A percentile compares a stretch with the other conserved stretches of the same genome.
phyloP scores from a whole-genome alignment of 2,113 vertebrate species.

The Ascaphus truei region DNA sequence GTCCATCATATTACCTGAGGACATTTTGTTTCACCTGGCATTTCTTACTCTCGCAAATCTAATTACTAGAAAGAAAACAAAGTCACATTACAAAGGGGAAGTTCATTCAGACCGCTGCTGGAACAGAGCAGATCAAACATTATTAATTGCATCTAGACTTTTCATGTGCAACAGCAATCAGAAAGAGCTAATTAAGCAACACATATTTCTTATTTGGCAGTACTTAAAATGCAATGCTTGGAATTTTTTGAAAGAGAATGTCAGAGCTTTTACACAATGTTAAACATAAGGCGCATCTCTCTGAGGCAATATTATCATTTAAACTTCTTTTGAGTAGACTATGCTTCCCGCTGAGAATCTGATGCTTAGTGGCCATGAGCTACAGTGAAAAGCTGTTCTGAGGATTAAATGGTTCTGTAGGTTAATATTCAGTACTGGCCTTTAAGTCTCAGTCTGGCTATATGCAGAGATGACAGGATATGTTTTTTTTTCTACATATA shows the following conservation, averaged over 20 bases:
- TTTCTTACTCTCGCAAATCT: no score
- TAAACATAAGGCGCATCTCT: conserved; percentile 35
- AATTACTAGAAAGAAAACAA: no score
- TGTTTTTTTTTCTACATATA: not conserved
- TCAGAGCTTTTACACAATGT: conserved; percentile 28
- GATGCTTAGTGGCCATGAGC: conserved; percentile 30
- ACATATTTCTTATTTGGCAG: conserved; percentile 19
- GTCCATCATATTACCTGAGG: no score
- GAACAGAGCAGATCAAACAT: not conserved
- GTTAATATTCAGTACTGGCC: conserved; percentile 33
- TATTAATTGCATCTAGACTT: not conserved
- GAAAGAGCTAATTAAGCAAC: conserved; percentile 19
- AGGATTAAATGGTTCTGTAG: conserved; percentile 34
- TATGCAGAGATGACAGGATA: conserved; percentile 19
- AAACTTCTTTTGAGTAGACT: conserved; percentile 34
- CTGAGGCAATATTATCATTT: conserved; percentile 36
- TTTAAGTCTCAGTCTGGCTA: conserved; percentile 25
- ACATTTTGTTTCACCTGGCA: no score
- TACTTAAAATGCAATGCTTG: conserved; percentile 19
- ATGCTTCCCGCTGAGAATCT: conserved; percentile 26
- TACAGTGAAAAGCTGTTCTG: conserved; percentile 27
- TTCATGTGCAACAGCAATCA: conserved; percentile 9
- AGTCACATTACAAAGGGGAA: not conserved
- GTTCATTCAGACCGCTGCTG: not conserved
- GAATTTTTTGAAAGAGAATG: conserved; percentile 34